phyloP scores from a whole-genome alignment of 1,140 invertebrate species.

The Pinna nobilis region DNA sequence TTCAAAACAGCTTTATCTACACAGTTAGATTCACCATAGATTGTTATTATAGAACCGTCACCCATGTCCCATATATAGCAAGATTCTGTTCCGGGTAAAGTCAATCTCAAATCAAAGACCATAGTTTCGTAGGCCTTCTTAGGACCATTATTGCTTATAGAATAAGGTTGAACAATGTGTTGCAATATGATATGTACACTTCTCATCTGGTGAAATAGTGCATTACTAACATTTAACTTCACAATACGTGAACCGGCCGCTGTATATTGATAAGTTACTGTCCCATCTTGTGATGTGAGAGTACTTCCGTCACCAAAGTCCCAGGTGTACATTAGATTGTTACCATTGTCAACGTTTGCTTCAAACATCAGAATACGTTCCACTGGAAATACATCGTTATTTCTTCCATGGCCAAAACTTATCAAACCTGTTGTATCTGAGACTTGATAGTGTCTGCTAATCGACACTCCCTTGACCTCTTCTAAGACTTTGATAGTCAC shows the following conservation, averaged over 20 bases:
- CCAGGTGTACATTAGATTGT: slow-evolving; percentile 51
- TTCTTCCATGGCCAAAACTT: slow-evolving; percentile 41
- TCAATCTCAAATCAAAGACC: slow-evolving; percentile 41
- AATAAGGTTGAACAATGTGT: slow-evolving; percentile 47
- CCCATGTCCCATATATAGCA: slow-evolving; percentile 58
- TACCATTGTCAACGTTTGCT: slow-evolving; percentile 42
- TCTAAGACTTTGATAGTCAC: slow-evolving; percentile 42
- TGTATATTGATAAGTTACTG: slow-evolving; percentile 31
- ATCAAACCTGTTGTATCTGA: slow-evolving; percentile 42
- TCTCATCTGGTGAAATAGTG: slow-evolving; percentile 35
- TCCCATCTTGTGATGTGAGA: neutral
- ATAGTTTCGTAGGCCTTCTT: slow-evolving; percentile 43
- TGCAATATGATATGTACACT: slow-evolving; percentile 30
- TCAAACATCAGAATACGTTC: slow-evolving; percentile 47
- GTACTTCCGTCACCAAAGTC: slow-evolving; percentile 40
- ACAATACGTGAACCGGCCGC: slow-evolving; percentile 32
- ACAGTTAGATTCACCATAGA: slow-evolving; percentile 49
- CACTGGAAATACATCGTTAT: slow-evolving; percentile 41
- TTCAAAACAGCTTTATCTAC: slow-evolving; percentile 13
- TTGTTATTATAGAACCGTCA: slow-evolving; percentile 36
- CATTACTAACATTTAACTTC: slow-evolving; percentile 51
- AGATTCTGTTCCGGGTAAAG: slow-evolving; percentile 44
- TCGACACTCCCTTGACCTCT: slow-evolving; percentile 43
- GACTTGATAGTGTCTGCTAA: slow-evolving; percentile 37
- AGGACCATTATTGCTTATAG: slow-evolving; percentile 53